Evolutionary conservation across 2,888 invertebrate genomes (phyloP).

Genomic region (Ganaspis brasiliensis): DNA sequence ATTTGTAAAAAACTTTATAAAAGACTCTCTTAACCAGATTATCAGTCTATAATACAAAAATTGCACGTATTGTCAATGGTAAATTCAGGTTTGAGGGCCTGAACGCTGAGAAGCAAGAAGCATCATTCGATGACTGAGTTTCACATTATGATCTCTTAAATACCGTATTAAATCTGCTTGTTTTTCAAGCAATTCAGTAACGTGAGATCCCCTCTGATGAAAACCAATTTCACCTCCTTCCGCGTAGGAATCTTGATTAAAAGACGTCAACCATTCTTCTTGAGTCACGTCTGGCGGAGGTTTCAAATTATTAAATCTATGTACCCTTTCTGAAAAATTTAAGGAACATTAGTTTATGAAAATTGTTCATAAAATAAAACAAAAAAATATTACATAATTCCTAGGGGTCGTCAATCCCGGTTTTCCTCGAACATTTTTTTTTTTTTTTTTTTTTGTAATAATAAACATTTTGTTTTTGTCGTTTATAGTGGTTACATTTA

Average conservation of each 20-base stretch:
- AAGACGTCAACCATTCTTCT: slow-evolving; percentile 83
- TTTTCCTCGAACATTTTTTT: too few species aligned
- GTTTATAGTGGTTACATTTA: too few species aligned
- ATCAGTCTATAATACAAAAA: background rate
- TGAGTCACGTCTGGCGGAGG: slow-evolving; percentile 85
- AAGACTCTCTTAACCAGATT: background rate
- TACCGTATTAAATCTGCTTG: slow-evolving; percentile 88
- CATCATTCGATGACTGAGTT: slow-evolving; percentile 85
- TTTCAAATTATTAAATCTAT: slow-evolving; percentile 83
- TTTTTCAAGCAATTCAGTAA: slow-evolving; percentile 84
- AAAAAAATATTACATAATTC: too few species aligned
- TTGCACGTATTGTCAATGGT: background rate
- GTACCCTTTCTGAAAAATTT: slow-evolving; percentile 82
- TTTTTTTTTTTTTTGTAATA: too few species aligned
- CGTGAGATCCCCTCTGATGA: slow-evolving; percentile 70
- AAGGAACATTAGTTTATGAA: slow-evolving; percentile 33
- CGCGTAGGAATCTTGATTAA: slow-evolving; percentile 81
- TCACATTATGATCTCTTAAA: slow-evolving; percentile 86
- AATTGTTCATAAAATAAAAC: background rate
- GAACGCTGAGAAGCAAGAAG: slow-evolving; percentile 68
- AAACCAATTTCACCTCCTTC: slow-evolving; percentile 82
- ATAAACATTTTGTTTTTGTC: too few species aligned
- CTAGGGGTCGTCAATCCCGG: too few species aligned
- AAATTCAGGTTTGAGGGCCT: slow-evolving; percentile 54
- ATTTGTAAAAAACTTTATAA: background rate